Evolutionary conservation across 2,797 vertebrate genomes (phyloP).

Genomic region (Alosa sapidissima): DNA sequence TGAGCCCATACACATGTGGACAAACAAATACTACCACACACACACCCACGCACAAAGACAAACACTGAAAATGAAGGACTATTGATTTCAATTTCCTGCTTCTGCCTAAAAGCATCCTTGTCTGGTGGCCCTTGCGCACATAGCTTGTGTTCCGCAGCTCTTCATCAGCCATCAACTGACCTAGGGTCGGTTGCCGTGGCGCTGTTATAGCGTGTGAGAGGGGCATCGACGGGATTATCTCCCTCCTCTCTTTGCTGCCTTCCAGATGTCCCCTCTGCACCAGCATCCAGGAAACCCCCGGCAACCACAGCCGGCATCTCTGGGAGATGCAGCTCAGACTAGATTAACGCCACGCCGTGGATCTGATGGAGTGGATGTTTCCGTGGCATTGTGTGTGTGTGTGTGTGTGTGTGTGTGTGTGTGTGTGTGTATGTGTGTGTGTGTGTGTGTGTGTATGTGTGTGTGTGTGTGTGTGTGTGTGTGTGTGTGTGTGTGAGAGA

Average conservation of each 20-base stretch:
- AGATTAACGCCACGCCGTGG: background rate
- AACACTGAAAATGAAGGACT: background rate
- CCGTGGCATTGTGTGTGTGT: background rate
- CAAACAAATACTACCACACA: background rate
- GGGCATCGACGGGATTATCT: background rate
- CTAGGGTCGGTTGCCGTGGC: background rate
- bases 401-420: background rate
- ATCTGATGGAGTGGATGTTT: background rate
- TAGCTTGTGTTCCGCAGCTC: background rate
- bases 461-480: background rate
- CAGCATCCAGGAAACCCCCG: background rate
- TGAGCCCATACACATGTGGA: background rate
- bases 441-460: too few relatives aligned
- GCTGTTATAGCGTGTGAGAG: background rate
- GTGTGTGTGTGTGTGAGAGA: background rate
- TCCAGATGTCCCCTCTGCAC: background rate
- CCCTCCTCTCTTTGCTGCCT: background rate
- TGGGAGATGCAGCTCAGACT: background rate
- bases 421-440: background rate
- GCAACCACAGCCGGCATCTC: background rate
- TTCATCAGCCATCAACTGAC: background rate
- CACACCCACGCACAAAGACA: background rate
- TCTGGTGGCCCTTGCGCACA: background rate
- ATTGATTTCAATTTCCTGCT: conserved; percentile 10
- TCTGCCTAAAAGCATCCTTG: background rate